Conservation (phyloP, 1,140 invertebrate genomes). For the Monomorium pharaonis region DNA sequence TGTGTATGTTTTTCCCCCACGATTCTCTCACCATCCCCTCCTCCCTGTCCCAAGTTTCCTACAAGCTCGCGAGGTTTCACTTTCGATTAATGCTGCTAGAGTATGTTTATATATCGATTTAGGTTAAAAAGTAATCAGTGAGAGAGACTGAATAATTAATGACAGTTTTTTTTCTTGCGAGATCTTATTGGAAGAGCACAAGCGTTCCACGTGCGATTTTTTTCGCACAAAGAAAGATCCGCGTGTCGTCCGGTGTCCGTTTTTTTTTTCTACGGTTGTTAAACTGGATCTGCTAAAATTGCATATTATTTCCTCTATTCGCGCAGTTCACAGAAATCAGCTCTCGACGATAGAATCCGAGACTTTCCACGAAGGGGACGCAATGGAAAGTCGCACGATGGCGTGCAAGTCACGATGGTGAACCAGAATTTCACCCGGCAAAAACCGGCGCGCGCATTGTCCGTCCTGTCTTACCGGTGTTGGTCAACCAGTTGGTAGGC, state of each 20-base stretch:
- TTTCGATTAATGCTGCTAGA: background rate
- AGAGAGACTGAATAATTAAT: background rate
- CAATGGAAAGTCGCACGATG: slow-evolving; percentile 44
- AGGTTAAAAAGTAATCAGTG: background rate
- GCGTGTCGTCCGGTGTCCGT: background rate
- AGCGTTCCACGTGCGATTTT: background rate
- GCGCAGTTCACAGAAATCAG: background rate
- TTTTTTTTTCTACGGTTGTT: background rate
- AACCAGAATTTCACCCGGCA: slow-evolving; percentile 53
- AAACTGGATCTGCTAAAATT: background rate
- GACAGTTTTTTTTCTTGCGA: background rate
- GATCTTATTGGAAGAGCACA: background rate
- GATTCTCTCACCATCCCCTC: background rate
- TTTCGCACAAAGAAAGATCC: background rate
- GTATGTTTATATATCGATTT: background rate
- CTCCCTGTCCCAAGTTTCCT: background rate
- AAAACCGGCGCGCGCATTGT: slow-evolving; percentile 39
- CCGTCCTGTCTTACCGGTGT: slow-evolving; percentile 37
- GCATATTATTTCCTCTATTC: slow-evolving; percentile 8
- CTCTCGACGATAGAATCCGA: slow-evolving; percentile 38
- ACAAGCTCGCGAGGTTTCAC: background rate
- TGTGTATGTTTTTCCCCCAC: slow-evolving; percentile 18
- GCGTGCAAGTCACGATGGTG: slow-evolving; percentile 23
- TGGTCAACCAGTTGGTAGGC: slow-evolving; percentile 12
- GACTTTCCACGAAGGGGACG: slow-evolving; percentile 44